A percentile compares a stretch with the other conserved stretches of the same genome.
Conservation (phyloP, 2,113 vertebrate genomes). For the Gasterosteus aculeatus region DNA sequence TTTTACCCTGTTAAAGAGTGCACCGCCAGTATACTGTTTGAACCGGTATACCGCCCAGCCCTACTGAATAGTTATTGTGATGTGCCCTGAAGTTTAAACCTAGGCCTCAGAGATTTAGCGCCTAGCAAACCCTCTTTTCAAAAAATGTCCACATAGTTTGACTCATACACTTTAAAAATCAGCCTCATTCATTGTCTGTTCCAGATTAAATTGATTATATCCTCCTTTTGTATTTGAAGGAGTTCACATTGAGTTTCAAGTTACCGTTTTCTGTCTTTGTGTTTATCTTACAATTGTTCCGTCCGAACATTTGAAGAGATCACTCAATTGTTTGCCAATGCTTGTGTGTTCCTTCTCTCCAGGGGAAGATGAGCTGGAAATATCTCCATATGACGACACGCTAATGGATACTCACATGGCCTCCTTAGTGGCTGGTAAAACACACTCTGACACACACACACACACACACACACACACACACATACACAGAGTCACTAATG, state of each 20-base stretch:
- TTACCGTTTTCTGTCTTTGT: background rate
- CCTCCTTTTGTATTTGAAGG: background rate
- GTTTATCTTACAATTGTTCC: slow-evolving; percentile 1
- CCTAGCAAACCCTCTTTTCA: background rate
- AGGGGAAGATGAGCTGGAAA: slow-evolving; percentile 73
- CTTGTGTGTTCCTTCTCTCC: slow-evolving; percentile 9
- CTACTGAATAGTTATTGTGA: background rate
- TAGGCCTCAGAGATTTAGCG: background rate
- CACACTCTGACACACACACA: slow-evolving; percentile 9
- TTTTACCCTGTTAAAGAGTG: no score
- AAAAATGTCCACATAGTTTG: background rate
- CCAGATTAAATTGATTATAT: background rate
- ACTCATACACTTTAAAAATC: background rate
- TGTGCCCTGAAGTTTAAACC: slow-evolving; percentile 4
- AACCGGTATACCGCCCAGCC: no score
- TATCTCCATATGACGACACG: slow-evolving; percentile 72
- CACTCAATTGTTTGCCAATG: background rate
- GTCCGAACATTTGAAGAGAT: background rate
- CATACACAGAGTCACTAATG: background rate
- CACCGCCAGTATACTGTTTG: no score
- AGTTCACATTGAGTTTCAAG: background rate
- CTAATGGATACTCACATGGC: slow-evolving; percentile 68
- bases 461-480: slow-evolving; percentile 14
- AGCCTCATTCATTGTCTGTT: background rate
- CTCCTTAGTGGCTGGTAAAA: slow-evolving; percentile 73